Evolutionary conservation across 2,888 invertebrate species (phyloP).

Genomic region (Dicyrtomina minuta): DNA sequence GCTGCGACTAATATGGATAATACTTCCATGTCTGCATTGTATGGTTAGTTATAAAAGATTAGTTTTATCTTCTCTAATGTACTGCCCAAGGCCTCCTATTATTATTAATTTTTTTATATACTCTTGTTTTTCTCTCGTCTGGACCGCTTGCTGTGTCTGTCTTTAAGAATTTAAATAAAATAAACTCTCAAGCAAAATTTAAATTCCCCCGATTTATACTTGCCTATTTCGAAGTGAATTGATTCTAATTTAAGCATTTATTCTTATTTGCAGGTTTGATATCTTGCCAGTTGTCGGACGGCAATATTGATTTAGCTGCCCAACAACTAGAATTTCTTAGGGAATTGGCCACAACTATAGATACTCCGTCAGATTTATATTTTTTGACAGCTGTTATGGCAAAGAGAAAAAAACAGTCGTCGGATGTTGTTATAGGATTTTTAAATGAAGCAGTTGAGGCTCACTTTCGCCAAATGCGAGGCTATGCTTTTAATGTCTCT

Average conservation of each 20-base stretch:
- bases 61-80: too few species aligned
- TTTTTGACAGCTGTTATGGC: slow-evolving; percentile 69
- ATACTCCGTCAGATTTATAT: slow-evolving; percentile 68
- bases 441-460: slow-evolving; percentile 64
- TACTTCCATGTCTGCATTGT: slow-evolving; percentile 73
- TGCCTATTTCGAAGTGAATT: too few species aligned
- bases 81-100: too few species aligned
- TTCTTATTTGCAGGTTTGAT: slow-evolving; percentile 68
- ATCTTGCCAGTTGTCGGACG: slow-evolving; percentile 74
- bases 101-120: too few species aligned
- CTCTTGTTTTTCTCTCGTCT: too few species aligned
- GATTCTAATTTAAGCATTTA: neutral
- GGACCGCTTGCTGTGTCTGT: too few species aligned
- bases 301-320: slow-evolving; percentile 71
- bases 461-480: slow-evolving; percentile 60
- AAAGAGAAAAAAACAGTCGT: slow-evolving; percentile 41
- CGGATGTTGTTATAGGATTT: slow-evolving; percentile 49
- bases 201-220: too few species aligned
- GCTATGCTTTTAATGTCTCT: slow-evolving; percentile 69
- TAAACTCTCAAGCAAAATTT: too few species aligned
- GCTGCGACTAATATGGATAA: slow-evolving; percentile 82
- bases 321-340: slow-evolving; percentile 84
- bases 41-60: slow-evolving; percentile 50
- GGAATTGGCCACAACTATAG: slow-evolving; percentile 71
- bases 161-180: neutral